phyloP scores from a whole-genome alignment of 2,797 vertebrate species.

The Otus scops region DNA sequence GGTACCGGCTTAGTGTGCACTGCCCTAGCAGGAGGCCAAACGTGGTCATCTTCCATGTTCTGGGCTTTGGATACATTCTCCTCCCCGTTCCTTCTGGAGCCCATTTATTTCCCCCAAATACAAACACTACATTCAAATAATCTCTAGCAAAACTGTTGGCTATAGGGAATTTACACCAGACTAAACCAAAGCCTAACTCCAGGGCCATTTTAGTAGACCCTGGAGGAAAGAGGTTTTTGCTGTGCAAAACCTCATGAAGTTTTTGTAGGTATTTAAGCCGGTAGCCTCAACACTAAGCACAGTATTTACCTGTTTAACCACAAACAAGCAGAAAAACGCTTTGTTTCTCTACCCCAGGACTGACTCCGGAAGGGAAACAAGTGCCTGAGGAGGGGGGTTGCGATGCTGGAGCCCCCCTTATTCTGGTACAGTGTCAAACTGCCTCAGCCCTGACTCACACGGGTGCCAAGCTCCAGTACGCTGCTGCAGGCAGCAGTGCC shows the following conservation, averaged over 20 bases:
- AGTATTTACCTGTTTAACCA: neutral
- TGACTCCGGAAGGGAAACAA: neutral
- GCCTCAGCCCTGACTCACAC: neutral
- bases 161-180: neutral
- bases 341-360: neutral
- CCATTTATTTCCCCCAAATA: neutral
- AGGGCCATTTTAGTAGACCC: neutral
- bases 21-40: neutral
- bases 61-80: neutral
- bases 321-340: neutral
- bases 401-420: neutral
- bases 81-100: neutral
- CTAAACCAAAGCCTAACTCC: neutral
- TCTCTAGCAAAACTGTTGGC: neutral
- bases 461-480: neutral
- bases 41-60: rapidly evolving
- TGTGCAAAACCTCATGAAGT: neutral
- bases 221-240: neutral
- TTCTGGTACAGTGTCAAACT: neutral
- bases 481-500: neutral
- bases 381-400: rapidly evolving
- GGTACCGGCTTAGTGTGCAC: neutral
- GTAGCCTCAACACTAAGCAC: neutral
- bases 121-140: neutral
- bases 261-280: neutral